Base-by-base conservation (phyloP, 2,888 invertebrate genomes). In the Ophraella communa region DNA sequence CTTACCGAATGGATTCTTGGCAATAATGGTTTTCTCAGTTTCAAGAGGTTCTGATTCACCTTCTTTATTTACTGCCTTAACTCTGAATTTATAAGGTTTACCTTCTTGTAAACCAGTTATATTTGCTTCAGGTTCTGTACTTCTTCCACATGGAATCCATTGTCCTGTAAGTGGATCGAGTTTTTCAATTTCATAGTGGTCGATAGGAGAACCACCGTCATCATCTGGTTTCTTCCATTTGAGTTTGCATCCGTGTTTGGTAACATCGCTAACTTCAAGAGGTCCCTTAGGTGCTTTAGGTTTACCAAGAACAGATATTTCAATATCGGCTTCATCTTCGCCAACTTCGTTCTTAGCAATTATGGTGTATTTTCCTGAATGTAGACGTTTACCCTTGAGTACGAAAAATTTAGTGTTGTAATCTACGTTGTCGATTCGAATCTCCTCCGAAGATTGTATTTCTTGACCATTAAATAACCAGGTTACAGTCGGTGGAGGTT, bases 1-100 rank as follows among this genome's bases (percentile, higher is more conserved):
- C 86, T 84, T 80, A 93, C 93, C 97, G 83, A 94, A 99, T 69
- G 98, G 98, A 93, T 99, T 99, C 84, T 98, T 99, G 62, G 99
- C 98, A 75, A 97, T 89, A 70, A 97, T 96, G 8, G 96, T 89
- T 77, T 93, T 93, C 69, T 96, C 96, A 0, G 96, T 93, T 82
- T 95, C 96, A 62, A 99, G 85, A 65, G 96, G 96, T 81, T 98
- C 98, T 0, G 98, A 96, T 82, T 96, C 96, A 14, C 99, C 99
- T 82, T 98, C 97, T 80, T 96, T 95, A 83, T 99, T 99, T 57
- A 98, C 96, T 18, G 99, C 98, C 77, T 93, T 92, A 0, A 99
- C 98, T 52, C 99, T 88, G 89, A 99, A 99, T 85, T 98, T 96
- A 84, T 99, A 99, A 0, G 95, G 93, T 81, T 99, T 98, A 75